These are phyloP conservation scores for Condylura cristata DNA, from an alignment of 2,113 vertebrate genomes.

Conservation along the genomic window DNA sequence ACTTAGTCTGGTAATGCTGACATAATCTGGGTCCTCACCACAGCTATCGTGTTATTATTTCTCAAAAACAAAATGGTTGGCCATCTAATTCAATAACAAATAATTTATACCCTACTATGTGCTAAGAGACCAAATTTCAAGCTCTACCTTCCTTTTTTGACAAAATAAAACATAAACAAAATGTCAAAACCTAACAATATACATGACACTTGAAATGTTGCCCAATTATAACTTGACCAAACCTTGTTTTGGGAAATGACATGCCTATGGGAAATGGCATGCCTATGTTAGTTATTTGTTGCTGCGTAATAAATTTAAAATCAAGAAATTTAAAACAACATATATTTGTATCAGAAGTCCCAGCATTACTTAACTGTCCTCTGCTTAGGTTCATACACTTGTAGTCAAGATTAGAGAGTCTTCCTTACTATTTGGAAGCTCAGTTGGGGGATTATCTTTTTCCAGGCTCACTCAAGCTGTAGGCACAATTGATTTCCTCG, in stretches of 20 bases:
- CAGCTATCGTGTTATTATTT: background rate
- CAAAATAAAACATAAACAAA: background rate
- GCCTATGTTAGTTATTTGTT: background rate
- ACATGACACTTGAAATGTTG: background rate
- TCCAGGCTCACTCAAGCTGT: background rate
- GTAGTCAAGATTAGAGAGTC: background rate
- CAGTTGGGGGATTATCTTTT: background rate
- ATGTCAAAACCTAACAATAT: background rate
- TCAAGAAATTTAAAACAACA: background rate
- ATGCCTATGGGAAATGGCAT: background rate
- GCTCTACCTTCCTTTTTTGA: background rate
- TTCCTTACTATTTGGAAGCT: background rate
- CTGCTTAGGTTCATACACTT: background rate
- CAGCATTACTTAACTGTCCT: background rate
- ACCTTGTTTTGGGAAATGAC: background rate
- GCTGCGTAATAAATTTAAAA: background rate
- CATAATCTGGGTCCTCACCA: background rate
- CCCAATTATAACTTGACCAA: background rate
- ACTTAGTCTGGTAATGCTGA: background rate
- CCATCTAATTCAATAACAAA: background rate
- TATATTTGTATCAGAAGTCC: background rate
- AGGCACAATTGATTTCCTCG: background rate
- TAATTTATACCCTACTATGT: background rate
- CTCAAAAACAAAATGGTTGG: background rate
- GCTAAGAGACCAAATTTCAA: conserved; percentile 2